Percentiles rank a stretch among this genome's conserved stretches.
Evolutionary conservation across 2,888 invertebrate genomes (phyloP).

Genomic region (Chrysomela aeneicollis): DNA sequence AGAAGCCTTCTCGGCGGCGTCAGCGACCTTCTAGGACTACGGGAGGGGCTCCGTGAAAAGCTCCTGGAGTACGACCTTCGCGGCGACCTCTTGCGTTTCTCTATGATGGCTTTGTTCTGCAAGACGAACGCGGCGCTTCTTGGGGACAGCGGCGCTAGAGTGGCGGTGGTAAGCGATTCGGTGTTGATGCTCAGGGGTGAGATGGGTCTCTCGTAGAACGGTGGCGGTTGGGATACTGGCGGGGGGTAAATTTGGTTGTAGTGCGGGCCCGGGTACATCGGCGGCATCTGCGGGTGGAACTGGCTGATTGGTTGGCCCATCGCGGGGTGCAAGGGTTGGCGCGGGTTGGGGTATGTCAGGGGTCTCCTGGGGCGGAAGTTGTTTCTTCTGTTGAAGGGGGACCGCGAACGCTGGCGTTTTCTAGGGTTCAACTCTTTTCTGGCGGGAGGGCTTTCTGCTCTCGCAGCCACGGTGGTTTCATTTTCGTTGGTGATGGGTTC

Average conservation of each 20-base stretch:
- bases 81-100: conserved; percentile 57
- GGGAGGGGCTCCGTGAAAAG: conserved; percentile 52
- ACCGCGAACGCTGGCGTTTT: conserved; percentile 29
- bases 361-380: conserved; percentile 16
- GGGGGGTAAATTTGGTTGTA: conserved; percentile 26
- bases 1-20: conserved; percentile 43
- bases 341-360: neutral
- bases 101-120: conserved; percentile 60
- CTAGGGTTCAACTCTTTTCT: neutral
- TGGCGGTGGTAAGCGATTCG: conserved; percentile 47
- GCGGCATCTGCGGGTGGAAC: conserved; percentile 22
- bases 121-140: conserved; percentile 61
- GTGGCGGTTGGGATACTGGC: conserved; percentile 37
- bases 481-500: conserved; percentile 7
- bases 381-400: conserved; percentile 24
- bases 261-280: conserved; percentile 29
- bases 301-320: conserved; percentile 16
- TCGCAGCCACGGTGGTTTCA: neutral
- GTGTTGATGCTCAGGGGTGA: conserved; percentile 56
- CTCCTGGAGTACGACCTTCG: conserved; percentile 60
- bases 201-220: conserved; percentile 50
- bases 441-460: neutral
- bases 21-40: conserved; percentile 32
- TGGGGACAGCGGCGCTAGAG: conserved; percentile 59
- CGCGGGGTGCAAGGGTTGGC: neutral